These are phyloP conservation scores for Ictalurus furcatus DNA, from an alignment of 2,113 vertebrate species.

Conservation along the genomic window DNA sequence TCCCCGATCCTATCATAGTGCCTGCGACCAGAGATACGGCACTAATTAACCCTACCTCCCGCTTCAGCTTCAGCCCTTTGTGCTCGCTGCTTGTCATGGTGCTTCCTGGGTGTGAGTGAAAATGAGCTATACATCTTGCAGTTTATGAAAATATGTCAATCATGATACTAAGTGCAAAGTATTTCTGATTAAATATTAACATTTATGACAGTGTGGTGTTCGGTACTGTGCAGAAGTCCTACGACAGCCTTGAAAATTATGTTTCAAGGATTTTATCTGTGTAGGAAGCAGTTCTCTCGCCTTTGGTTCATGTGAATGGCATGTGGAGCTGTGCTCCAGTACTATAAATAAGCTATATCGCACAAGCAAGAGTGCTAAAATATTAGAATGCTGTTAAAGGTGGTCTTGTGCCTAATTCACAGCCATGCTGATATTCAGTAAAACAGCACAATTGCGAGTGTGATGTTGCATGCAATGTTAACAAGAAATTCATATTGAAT, in stretches of 20 bases:
- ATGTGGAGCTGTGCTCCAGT: not conserved
- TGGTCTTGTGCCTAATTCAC: too few species aligned
- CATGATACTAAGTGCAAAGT: constrained; percentile 24
- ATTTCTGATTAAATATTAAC: constrained; percentile 45
- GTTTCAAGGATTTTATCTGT: not conserved
- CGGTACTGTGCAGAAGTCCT: not conserved
- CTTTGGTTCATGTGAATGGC: not conserved
- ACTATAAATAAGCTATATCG: too few species aligned
- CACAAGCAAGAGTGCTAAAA: too few species aligned
- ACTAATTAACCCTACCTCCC: constrained; percentile 70
- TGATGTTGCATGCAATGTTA: too few species aligned
- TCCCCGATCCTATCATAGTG: constrained; percentile 83
- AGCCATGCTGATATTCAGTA: too few species aligned
- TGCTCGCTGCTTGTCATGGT: constrained; percentile 52
- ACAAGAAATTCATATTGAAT: too few species aligned
- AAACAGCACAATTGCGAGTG: too few species aligned
- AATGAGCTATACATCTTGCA: constrained; percentile 1
- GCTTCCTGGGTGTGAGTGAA: not conserved
- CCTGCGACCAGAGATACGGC: constrained; percentile 76
- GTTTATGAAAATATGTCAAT: not conserved
- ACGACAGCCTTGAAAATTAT: not conserved
- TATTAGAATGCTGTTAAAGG: too few species aligned
- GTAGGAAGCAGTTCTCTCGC: not conserved
- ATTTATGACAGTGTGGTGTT: not conserved
- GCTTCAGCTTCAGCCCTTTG: constrained; percentile 55